Percentiles rank a stretch among this genome's conserved stretches.
These are phyloP conservation scores for Pristionchus maxplancki DNA, from an alignment of 2,888 invertebrate genomes.

Conservation along the genomic window DNA sequence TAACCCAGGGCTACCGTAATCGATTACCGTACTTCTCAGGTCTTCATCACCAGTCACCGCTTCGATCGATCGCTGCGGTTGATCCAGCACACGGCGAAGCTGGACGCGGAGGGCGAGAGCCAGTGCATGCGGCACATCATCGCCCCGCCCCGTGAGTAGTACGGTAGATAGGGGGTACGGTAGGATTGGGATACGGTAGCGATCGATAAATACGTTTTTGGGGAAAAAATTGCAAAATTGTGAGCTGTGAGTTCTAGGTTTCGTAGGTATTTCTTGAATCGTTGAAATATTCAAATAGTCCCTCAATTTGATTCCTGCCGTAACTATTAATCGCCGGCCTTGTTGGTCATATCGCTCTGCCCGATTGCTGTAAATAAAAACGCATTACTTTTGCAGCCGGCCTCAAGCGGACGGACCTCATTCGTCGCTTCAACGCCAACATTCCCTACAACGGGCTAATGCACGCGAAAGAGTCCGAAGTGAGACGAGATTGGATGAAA, in stretches of 20 bases:
- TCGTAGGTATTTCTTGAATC: neutral
- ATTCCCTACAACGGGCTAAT: slow-evolving; percentile 96
- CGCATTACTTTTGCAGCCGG: slow-evolving; percentile 80
- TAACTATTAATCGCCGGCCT: too few relatives aligned
- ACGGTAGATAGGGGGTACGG: neutral
- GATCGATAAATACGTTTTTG: too few relatives aligned
- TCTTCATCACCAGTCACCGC: slow-evolving; percentile 79
- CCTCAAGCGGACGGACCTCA: slow-evolving; percentile 86
- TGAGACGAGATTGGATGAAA: slow-evolving; percentile 77
- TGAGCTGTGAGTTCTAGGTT: neutral
- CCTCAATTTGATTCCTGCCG: neutral
- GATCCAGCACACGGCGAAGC: slow-evolving; percentile 87
- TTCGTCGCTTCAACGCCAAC: slow-evolving; percentile 96
- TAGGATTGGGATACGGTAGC: neutral
- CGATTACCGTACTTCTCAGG: slow-evolving; percentile 48
- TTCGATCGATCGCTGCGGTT: slow-evolving; percentile 91
- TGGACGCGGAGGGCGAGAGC: slow-evolving; percentile 96
- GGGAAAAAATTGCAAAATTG: neutral
- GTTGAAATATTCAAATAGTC: neutral
- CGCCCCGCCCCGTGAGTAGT: slow-evolving; percentile 69
- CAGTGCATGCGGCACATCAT: slow-evolving; percentile 87
- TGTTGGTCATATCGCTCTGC: too few relatives aligned
- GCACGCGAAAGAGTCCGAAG: slow-evolving; percentile 96
- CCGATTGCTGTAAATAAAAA: too few relatives aligned
- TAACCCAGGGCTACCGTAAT: neutral